phyloP scores from a whole-genome alignment of 2,888 invertebrate genomes.

The Callinectes sapidus region DNA sequence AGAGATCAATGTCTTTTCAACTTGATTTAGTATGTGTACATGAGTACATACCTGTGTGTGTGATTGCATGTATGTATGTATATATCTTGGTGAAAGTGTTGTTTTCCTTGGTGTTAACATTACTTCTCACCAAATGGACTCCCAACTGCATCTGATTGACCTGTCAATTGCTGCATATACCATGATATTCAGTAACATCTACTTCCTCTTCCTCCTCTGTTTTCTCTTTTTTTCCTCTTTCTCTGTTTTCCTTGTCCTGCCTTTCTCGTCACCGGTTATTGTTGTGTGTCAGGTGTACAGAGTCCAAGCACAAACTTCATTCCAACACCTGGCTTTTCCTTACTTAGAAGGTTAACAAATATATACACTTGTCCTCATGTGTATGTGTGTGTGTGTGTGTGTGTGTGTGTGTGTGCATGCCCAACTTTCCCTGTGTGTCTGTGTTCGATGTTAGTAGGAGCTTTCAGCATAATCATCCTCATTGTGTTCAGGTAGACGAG shows the following conservation, averaged over 20 bases:
- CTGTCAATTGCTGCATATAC: neutral
- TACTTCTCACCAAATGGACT: neutral
- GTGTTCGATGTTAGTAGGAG: neutral
- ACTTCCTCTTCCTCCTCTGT: neutral
- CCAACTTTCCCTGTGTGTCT: neutral
- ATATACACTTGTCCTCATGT: neutral
- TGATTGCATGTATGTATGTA: slow-evolving; percentile 20
- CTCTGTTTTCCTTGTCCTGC: neutral
- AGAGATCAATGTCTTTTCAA: slow-evolving; percentile 5
- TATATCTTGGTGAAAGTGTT: slow-evolving; percentile 3
- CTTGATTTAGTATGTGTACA: slow-evolving; percentile 8
- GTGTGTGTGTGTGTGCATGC: neutral
- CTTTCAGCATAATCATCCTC: neutral
- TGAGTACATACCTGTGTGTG: slow-evolving; percentile 38
- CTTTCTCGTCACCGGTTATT: neutral
- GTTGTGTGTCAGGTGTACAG: neutral
- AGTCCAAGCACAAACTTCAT: neutral
- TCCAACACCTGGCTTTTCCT: neutral
- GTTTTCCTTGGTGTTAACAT: slow-evolving; percentile 28
- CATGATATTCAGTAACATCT: neutral
- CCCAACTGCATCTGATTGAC: neutral
- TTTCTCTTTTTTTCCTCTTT: no score
- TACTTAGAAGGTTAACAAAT: neutral
- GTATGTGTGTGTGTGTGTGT: neutral
- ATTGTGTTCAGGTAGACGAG: slow-evolving; percentile 9